Evolutionary conservation across 2,888 invertebrate species (phyloP), one percentile per base, ranked within the genome.

Genomic region (Gymnoscelis rufifasciata): DNA sequence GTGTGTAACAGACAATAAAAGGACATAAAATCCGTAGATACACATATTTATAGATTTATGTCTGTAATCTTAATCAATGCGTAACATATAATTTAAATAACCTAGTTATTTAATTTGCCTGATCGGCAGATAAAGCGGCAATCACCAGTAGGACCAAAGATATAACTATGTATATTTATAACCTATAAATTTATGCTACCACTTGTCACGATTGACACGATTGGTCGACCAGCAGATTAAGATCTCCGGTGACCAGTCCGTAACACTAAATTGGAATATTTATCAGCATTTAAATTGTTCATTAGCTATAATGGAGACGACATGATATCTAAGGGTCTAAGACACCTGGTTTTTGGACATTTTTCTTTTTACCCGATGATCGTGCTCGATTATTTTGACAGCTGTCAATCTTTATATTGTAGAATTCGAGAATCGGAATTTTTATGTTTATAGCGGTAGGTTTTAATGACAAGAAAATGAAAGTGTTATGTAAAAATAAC

Each of bases 271-370:
- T 42, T 33, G 14, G 13, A 36, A 45, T 43, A 51, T 53, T 43
- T 44, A 52, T 56, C 40, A 51, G 44, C 45, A 51, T 56, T n/a
- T 38, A 51, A 51, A 56, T 56, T 36, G 46, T 23, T 38, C 30
- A 43, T 46, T 47, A 47, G 43, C 37, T 19, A 39, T n/a, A 40
- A 47, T 47, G 47, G 36, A 49, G 50, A 42, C 26, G 29, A 13
- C 39, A 39, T 42, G 24, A 42, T 27, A 30, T 47, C 38, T 29
- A 37, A 35, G 26, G 24, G 38, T 30, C 28, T 40, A 30, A 38
- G 33, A 28, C 38, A 33, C 31, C 19, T 36, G 36, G 31, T 23
- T 42, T 26, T 45, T 12, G 41, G 27, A 33, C 23, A 28, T 40
- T 40, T 37, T 14, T 40, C 31, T 35, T 27, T 38, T 42, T 43